phyloP scores from a whole-genome alignment of 92 coral and sea anemone genomes.

The Galaxea fascicularis region DNA sequence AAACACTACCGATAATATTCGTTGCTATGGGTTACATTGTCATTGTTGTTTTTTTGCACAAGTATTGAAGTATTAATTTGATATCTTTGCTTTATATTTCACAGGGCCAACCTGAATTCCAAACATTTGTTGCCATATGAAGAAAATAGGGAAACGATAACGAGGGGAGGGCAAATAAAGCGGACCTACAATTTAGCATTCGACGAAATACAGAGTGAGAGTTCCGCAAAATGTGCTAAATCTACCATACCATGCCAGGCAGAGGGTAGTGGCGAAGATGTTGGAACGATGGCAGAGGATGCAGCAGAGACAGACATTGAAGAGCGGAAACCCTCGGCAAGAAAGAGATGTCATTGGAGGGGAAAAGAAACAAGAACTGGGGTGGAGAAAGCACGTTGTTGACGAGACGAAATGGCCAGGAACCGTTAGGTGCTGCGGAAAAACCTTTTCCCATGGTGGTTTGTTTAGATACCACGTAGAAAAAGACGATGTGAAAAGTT shows the following conservation, averaged over 20 bases:
- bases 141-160: slow-evolving; percentile 66
- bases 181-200: slow-evolving; percentile 69
- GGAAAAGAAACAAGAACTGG: no score
- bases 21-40: slow-evolving; percentile 25
- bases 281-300: slow-evolving; percentile 61
- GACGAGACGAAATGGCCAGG: no score
- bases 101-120: slow-evolving; percentile 65
- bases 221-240: slow-evolving; percentile 43
- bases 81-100: slow-evolving; percentile 73
- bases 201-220: slow-evolving; percentile 58
- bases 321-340: slow-evolving; percentile 10
- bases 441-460: no score
- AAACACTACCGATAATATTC: slow-evolving; percentile 35
- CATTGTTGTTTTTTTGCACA: slow-evolving; percentile 44
- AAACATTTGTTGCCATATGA: slow-evolving; percentile 68
- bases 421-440: no score
- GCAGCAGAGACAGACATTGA: slow-evolving; percentile 50
- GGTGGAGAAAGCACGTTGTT: no score
- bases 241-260: slow-evolving; percentile 49
- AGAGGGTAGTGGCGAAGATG: slow-evolving; percentile 49
- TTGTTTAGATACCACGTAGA: no score
- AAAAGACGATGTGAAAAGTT: no score
- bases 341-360: no score
- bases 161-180: slow-evolving; percentile 60
- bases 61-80: slow-evolving; percentile 63